Evolutionary conservation across 2,888 invertebrate genomes (phyloP).

Genomic region (Drosophila imparisetae): DNA sequence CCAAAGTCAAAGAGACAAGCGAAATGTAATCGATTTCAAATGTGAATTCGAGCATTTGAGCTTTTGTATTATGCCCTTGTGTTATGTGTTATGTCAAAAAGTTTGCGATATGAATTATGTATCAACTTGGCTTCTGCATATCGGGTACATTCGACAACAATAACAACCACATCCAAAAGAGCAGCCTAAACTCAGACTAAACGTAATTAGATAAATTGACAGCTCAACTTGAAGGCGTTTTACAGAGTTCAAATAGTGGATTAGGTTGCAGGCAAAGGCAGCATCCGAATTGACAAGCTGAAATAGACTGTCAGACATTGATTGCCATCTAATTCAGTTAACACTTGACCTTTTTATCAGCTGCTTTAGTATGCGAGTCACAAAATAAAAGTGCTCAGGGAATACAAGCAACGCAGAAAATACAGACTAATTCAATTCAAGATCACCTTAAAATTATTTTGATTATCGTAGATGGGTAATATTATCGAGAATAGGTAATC

Average conservation of each 20-base stretch:
- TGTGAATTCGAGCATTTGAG: slow-evolving; percentile 25
- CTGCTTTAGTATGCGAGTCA: not conserved
- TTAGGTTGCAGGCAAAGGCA: not conserved
- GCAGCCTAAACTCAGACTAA: not conserved
- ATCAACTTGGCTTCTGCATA: slow-evolving; percentile 33
- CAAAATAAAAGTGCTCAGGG: not conserved
- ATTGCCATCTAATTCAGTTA: slow-evolving; percentile 3
- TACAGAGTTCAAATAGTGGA: slow-evolving; percentile 1
- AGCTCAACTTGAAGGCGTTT: not conserved
- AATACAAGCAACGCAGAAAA: not conserved
- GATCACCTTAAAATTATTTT: not conserved
- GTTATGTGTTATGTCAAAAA: slow-evolving; percentile 12
- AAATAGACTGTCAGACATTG: slow-evolving; percentile 6
- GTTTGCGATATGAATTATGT: slow-evolving; percentile 57
- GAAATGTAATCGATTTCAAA: slow-evolving; percentile 38
- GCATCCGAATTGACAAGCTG: not conserved
- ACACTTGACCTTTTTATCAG: not conserved
- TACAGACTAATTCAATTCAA: not conserved
- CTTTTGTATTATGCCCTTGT: slow-evolving; percentile 7
- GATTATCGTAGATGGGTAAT: not conserved
- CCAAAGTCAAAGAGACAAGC: slow-evolving; percentile 45
- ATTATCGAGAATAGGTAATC: not conserved
- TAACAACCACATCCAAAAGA: not conserved
- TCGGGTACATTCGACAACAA: slow-evolving; percentile 1
- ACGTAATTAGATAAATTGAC: slow-evolving; percentile 20